These are phyloP conservation scores for Alcis repandata DNA, from an alignment of 2,888 invertebrate genomes.

Conservation along the genomic window DNA sequence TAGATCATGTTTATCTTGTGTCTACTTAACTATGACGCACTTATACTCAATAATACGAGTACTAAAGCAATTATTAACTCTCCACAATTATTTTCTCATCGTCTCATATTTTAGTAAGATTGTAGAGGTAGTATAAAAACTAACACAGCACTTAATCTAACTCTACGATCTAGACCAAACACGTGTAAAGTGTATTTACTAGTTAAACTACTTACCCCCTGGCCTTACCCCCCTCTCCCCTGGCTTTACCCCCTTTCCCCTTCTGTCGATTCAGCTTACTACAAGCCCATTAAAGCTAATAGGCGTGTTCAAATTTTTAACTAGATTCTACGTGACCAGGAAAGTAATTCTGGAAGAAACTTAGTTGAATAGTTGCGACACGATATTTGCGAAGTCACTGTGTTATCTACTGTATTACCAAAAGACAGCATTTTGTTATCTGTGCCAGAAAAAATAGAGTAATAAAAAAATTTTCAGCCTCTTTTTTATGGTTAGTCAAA, in stretches of 20 bases:
- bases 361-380: slow-evolving; percentile 2
- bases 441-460: too few species aligned
- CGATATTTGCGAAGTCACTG: neutral
- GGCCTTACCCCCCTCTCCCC: slow-evolving; percentile 14
- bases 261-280: slow-evolving; percentile 38
- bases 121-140: neutral
- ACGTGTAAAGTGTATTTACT: slow-evolving; percentile 11
- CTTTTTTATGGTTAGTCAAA: too few species aligned
- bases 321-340: slow-evolving; percentile 32
- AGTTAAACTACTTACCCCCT: slow-evolving; percentile 14
- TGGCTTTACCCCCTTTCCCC: slow-evolving; percentile 12
- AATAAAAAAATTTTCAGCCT: too few species aligned
- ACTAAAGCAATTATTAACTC: too few species aligned
- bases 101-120: too few species aligned
- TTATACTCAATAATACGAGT: too few species aligned
- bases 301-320: slow-evolving; percentile 51
- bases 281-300: slow-evolving; percentile 46
- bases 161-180: neutral
- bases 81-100: too few species aligned
- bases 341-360: slow-evolving; percentile 14
- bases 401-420: too few species aligned
- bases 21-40: too few species aligned
- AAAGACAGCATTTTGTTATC: too few species aligned
- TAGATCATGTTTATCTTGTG: too few species aligned
- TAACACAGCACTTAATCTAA: neutral